Conservation (phyloP, 1,140 invertebrate genomes). For the Cotesia glomerata region DNA sequence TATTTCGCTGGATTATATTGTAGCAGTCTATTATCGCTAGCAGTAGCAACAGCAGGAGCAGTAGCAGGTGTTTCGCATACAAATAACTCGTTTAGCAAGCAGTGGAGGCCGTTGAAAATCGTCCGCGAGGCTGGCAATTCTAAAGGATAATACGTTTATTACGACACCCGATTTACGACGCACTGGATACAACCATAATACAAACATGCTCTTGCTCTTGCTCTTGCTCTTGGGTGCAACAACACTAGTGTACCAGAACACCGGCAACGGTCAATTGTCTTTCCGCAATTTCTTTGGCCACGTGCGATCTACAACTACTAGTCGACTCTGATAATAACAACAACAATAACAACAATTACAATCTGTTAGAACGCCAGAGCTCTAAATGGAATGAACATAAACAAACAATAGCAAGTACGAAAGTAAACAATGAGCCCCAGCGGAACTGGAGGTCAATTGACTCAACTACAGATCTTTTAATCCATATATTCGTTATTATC, state of each 20-base stretch:
- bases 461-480: not conserved
- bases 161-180: slow-evolving; percentile 48
- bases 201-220: no score
- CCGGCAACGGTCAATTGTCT: no score
- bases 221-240: no score
- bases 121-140: slow-evolving; percentile 25
- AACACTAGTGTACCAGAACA: no score
- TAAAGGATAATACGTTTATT: slow-evolving; percentile 51
- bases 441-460: not conserved
- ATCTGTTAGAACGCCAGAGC: no score
- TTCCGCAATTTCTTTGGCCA: no score
- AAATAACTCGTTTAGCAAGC: slow-evolving; percentile 41
- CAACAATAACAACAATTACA: no score
- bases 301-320: no score
- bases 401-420: no score
- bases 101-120: slow-evolving; percentile 31
- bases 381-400: no score
- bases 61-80: slow-evolving; percentile 43
- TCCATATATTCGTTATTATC: slow-evolving; percentile 17
- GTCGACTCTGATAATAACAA: no score
- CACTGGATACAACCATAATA: not conserved
- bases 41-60: not conserved
- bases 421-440: no score
- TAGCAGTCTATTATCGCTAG: slow-evolving; percentile 31
- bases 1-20: not conserved